A percentile compares a stretch with the other conserved stretches of the same genome.
These are phyloP conservation scores for Amphipyra berbera DNA, from an alignment of 2,888 invertebrate species.

Conservation along the genomic window DNA sequence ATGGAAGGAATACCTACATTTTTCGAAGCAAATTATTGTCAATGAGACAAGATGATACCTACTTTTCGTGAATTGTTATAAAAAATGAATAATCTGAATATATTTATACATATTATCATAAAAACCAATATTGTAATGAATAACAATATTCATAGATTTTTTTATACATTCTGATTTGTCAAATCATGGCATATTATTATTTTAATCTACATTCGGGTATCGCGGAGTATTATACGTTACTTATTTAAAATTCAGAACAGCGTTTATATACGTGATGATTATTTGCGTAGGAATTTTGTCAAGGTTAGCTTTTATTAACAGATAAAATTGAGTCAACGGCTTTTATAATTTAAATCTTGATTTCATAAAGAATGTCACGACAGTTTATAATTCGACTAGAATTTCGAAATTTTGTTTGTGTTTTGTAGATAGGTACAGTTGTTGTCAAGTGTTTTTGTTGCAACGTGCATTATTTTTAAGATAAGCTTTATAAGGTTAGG, in stretches of 20 bases:
- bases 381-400: not conserved
- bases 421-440: too few relatives aligned
- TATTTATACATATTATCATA: too few relatives aligned
- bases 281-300: conserved; percentile 53
- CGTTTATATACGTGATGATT: conserved; percentile 43
- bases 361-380: conserved; percentile 1
- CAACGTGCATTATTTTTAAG: too few relatives aligned
- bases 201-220: conserved; percentile 29
- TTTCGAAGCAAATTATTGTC: too few relatives aligned
- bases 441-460: too few relatives aligned
- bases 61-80: too few relatives aligned
- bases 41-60: too few relatives aligned
- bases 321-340: conserved; percentile 37
- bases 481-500: too few relatives aligned
- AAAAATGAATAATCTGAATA: too few relatives aligned
- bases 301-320: conserved; percentile 56
- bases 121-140: too few relatives aligned
- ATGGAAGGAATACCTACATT: too few relatives aligned
- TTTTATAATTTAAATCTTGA: conserved; percentile 28
- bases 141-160: not conserved
- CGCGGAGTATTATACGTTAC: conserved; percentile 17
- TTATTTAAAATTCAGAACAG: conserved; percentile 63
- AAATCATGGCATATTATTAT: not conserved
- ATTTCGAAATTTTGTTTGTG: too few relatives aligned
- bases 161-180: conserved; percentile 5